Conservation (phyloP, 2,113 vertebrate species). For the Echinops telfairi region DNA sequence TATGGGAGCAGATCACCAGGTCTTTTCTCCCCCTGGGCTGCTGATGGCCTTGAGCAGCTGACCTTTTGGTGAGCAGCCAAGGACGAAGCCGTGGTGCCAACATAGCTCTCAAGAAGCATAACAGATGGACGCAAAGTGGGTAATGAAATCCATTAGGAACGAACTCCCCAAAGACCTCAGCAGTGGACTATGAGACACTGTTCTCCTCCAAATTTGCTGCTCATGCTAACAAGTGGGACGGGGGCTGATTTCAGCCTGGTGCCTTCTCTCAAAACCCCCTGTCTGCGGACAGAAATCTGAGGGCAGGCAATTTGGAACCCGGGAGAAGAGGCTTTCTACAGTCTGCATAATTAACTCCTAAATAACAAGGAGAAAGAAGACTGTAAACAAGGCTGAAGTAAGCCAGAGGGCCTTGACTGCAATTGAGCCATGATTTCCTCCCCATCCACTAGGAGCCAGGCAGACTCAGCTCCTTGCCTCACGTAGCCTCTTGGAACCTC, state of each 20-base stretch:
- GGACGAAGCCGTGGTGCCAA: background rate
- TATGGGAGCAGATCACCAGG: background rate
- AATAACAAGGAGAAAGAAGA: slow-evolving; percentile 46
- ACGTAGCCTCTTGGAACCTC: background rate
- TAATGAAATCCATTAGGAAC: slow-evolving; percentile 60
- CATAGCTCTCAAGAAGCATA: background rate
- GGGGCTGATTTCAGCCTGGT: slow-evolving; percentile 49
- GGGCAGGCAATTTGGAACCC: slow-evolving; percentile 7
- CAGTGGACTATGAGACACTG: slow-evolving; percentile 21
- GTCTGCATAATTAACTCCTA: slow-evolving; percentile 29
- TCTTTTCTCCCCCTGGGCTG: background rate
- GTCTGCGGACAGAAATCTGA: slow-evolving; percentile 38
- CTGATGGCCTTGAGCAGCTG: background rate
- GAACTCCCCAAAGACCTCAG: slow-evolving; percentile 28
- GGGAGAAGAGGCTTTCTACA: background rate
- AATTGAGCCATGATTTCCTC: slow-evolving; percentile 3
- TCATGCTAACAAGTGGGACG: slow-evolving; percentile 38
- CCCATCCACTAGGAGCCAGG: background rate
- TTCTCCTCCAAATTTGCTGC: slow-evolving; percentile 24
- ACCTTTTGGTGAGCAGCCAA: background rate
- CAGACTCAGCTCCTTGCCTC: background rate
- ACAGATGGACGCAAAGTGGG: background rate
- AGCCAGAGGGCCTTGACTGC: background rate
- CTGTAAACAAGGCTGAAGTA: background rate
- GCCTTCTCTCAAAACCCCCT: slow-evolving; percentile 26